Evolutionary conservation across 2,797 vertebrate genomes (phyloP).

Genomic region (Chelmon rostratus): DNA sequence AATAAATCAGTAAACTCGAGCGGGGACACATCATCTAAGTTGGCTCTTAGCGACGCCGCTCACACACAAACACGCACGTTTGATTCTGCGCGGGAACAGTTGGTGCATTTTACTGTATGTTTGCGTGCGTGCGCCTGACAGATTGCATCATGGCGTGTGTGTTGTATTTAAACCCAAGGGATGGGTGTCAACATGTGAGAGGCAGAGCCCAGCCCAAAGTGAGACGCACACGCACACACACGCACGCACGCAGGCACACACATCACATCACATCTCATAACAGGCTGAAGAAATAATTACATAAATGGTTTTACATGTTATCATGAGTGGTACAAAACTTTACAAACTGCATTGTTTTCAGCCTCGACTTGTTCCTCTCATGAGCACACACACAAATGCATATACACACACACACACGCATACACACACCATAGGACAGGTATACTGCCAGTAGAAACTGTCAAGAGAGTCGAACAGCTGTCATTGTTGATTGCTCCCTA

Average conservation of each 20-base stretch:
- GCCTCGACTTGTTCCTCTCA: neutral
- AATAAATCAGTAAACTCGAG: conserved; percentile 73
- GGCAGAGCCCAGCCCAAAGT: conserved; percentile 57
- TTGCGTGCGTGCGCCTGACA: conserved; percentile 52
- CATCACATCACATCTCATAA: neutral
- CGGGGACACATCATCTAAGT: conserved; percentile 49
- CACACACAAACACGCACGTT: conserved; percentile 20
- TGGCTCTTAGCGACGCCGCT: conserved; percentile 34
- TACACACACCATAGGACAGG: conserved; percentile 46
- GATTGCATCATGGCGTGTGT: conserved; percentile 65
- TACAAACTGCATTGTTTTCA: conserved; percentile 17
- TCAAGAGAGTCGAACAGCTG: conserved; percentile 70
- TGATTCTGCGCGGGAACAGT: conserved; percentile 58
- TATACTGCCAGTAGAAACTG: conserved; percentile 68
- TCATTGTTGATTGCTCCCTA: conserved; percentile 66
- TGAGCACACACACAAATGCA: conserved; percentile 22
- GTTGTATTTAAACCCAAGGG: conserved; percentile 64
- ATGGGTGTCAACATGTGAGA: conserved; percentile 66
- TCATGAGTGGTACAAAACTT: conserved; percentile 33
- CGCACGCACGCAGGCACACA: conserved; percentile 7
- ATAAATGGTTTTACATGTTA: conserved; percentile 24
- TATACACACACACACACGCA: conserved; percentile 32
- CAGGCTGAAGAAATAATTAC: neutral
- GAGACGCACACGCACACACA: conserved; percentile 20
- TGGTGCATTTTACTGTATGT: conserved; percentile 50